Base-by-base conservation (phyloP, 30 jellyfish, hydroid and myxozoan genomes). In the Cassiopea xamachana region DNA sequence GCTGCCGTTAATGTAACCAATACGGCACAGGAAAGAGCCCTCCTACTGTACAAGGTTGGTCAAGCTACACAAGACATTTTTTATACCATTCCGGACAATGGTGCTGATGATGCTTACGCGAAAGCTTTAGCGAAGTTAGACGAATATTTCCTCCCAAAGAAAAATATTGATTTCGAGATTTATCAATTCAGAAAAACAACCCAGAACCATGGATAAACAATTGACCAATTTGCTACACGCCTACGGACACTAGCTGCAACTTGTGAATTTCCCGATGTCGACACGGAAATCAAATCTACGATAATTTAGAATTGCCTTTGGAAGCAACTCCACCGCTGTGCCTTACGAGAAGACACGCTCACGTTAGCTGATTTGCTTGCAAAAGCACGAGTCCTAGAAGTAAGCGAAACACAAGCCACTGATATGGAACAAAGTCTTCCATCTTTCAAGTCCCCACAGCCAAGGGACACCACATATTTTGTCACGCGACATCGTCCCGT, bases 371-470 rank as follows among this genome's bases (percentile, higher is more conserved):
- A 16, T 9, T 64, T 14, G 74, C 74, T 64, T 64, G 15, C 89
- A 7, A 80, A 80, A 80, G 89, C 80, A 51, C 89, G 80, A 27
- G 82, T 82, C 17, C 80, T 80, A 8, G 64, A 80, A 80, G 89
- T 60, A 8, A 80, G 89, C 59, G 89, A 80, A 80, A 15, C 13
- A 8, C 89, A 50, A 80, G 80, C 89, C 14, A 60, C 49, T 8
- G 89, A 48, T 14, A 79, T 80, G 58, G 89, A 80, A 46, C 2
- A 60, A 44, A 44, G 9, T 27, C 80, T 60, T 12, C 10, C 3
- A 18, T 71, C 80, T 6, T 5, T 27, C n/a, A 55, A 43, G 80
- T 8, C 50, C 17, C 80, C 8, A 60, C 80, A 15, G 46, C 82
- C 50, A 60, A 5, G 16, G 50, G 3, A 27, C n/a, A 64, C 74